Evolutionary conservation across 2,797 vertebrate species (phyloP), one percentile per base, ranked within the genome.

Genomic region (Enteromius anoplus): DNA sequence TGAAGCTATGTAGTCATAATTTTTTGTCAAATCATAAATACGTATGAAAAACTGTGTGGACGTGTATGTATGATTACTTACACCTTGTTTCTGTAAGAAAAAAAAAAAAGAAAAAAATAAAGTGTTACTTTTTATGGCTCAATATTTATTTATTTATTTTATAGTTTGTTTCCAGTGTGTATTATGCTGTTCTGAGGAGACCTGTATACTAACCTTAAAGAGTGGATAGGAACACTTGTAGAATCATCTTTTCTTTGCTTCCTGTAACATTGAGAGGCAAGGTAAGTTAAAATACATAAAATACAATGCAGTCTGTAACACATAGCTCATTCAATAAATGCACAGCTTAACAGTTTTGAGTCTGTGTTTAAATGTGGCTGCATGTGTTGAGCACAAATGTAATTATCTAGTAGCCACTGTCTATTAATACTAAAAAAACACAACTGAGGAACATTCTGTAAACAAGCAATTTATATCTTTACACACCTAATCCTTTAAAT

Each of bases 51-150:
- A 32, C 1, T 26, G 17, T 58, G 10, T 49, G 0, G 29, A 80
- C 19, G 47, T 45, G 80, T 1, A 84, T 11, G 17, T 12, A n/a
- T 75, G 2, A 49, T 51, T 91, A 94, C 94, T 94, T 89, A 94
- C 93, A 93, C 91, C 92, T 93, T 94, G 26, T 86, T 84, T 88
- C 93, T 94, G 87, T 9, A 88, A 88, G 82, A 88, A 75, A 86
- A 83, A 60, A 60, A 90, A 3, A 58, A 6, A 83, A 83, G n/a
- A 85, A 62, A 5, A 58, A 76, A 5, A 60, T 12, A 21, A 42
- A 66, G 26, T 14, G 32, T 53, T 66, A 64, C 1, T 11, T 64
- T 26, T 66, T 75, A 15, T 40, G 1, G 17, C 40, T 75, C 10
- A 5, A 55, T 81, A 47, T 65, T 37, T 86, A 11, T 86, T 0